phyloP scores from a whole-genome alignment of 2,888 invertebrate species.

The Ectobius pallidus region DNA sequence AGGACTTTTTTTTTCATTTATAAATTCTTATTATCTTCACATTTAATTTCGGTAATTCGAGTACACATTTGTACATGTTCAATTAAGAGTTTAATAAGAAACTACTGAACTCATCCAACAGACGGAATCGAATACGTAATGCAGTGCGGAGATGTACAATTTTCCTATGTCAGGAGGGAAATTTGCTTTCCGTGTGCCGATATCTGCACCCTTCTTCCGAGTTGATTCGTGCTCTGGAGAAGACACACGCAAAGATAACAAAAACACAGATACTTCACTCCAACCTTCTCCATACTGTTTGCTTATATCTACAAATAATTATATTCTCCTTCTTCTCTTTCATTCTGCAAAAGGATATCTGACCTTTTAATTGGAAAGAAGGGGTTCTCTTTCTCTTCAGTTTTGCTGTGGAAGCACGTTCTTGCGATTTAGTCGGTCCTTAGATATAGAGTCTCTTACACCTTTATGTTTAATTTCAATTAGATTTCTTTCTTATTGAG shows the following conservation, averaged over 20 bases:
- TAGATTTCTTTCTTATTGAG: conserved; percentile 36
- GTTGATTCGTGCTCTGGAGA: background rate
- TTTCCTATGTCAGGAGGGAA: too few species aligned
- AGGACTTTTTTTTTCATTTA: too few species aligned
- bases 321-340: conserved; percentile 5
- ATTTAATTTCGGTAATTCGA: too few species aligned
- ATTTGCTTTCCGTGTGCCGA: conserved; percentile 1
- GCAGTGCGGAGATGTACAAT: too few species aligned
- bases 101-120: too few species aligned
- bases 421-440: background rate
- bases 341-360: conserved; percentile 5
- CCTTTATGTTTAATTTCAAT: conserved; percentile 34
- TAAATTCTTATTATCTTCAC: too few species aligned
- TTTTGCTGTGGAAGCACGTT: background rate
- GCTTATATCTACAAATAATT: conserved; percentile 20
- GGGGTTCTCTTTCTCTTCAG: background rate
- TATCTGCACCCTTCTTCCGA: background rate
- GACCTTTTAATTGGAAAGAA: conserved; percentile 22
- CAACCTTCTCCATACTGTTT: background rate
- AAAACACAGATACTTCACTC: too few species aligned
- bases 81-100: too few species aligned
- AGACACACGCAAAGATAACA: conserved; percentile 16
- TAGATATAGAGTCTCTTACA: too few species aligned
- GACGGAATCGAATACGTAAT: too few species aligned
- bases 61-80: too few species aligned